Percentiles rank a stretch among this genome's conserved stretches.
Evolutionary conservation across 2,888 invertebrate genomes (phyloP).

Genomic region (Lithophane semibrunnea): DNA sequence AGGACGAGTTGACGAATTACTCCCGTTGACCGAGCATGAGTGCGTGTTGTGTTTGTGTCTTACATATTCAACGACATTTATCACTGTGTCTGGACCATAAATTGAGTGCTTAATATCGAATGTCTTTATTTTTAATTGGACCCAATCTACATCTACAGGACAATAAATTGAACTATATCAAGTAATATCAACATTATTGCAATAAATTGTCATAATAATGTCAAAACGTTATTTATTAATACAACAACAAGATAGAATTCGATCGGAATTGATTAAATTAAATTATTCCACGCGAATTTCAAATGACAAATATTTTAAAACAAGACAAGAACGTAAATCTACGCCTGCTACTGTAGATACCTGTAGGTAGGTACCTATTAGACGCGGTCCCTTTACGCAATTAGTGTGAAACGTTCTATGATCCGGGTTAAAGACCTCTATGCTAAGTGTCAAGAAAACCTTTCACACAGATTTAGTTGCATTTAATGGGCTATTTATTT

Average conservation of each 20-base stretch:
- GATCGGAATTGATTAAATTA: constrained; percentile 33
- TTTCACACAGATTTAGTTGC: constrained; percentile 35
- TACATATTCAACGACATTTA: too few relatives aligned
- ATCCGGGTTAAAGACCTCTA: constrained; percentile 68
- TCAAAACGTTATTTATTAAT: constrained; percentile 27
- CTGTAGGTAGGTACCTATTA: constrained; percentile 5
- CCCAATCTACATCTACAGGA: neutral
- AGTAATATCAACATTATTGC: neutral
- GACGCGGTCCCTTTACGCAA: constrained; percentile 22
- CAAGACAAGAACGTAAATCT: neutral
- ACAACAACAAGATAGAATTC: constrained; percentile 19
- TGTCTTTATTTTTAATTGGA: constrained; percentile 13
- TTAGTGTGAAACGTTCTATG: constrained; percentile 16
- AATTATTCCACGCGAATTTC: constrained; percentile 45
- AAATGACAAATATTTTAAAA: constrained; percentile 20
- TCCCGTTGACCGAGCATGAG: too few relatives aligned
- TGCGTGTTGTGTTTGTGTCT: too few relatives aligned
- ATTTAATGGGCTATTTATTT: constrained; percentile 5
- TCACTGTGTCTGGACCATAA: too few relatives aligned
- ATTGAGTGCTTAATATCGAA: too few relatives aligned
- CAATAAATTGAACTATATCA: constrained; percentile 4
- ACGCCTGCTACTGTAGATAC: neutral
- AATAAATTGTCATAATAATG: constrained; percentile 26
- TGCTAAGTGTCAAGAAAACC: constrained; percentile 13
- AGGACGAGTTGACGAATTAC: too few relatives aligned